phyloP scores from a whole-genome alignment of 2,888 invertebrate genomes.

The Drosophila pegasa region DNA sequence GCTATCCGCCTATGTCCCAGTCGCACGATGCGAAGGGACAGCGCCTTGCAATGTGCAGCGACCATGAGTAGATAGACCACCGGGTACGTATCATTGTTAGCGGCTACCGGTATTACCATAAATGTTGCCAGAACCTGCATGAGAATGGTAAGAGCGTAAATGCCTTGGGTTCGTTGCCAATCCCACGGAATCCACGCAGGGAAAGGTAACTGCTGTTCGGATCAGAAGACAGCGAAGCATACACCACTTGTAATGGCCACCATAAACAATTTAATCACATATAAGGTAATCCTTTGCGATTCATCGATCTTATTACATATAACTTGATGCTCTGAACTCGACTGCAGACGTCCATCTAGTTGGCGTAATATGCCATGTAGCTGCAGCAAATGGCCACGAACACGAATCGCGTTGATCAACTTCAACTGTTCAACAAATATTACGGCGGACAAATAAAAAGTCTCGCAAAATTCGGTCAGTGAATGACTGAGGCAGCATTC shows the following conservation, averaged over 20 bases:
- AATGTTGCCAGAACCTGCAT: slow-evolving; percentile 45
- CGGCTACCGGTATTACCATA: slow-evolving; percentile 42
- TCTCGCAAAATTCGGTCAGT: slow-evolving; percentile 69
- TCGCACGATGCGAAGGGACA: slow-evolving; percentile 63
- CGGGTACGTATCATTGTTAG: slow-evolving; percentile 74
- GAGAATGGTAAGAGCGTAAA: slow-evolving; percentile 8
- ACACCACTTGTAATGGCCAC: slow-evolving; percentile 24
- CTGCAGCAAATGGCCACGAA: slow-evolving; percentile 51
- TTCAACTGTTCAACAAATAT: slow-evolving; percentile 69
- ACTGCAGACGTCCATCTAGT: slow-evolving; percentile 66
- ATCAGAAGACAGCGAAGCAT: slow-evolving; percentile 4
- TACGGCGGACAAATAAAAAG: slow-evolving; percentile 58
- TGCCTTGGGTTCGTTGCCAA: slow-evolving; percentile 38
- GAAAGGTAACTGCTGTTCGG: slow-evolving; percentile 59
- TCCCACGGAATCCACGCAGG: slow-evolving; percentile 80
- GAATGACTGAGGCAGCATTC: slow-evolving; percentile 55
- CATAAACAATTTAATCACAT: slow-evolving; percentile 26
- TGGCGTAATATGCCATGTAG: slow-evolving; percentile 55
- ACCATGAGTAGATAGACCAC: slow-evolving; percentile 73
- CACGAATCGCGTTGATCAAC: slow-evolving; percentile 54
- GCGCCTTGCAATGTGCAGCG: slow-evolving; percentile 73
- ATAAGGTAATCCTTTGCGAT: slow-evolving; percentile 42
- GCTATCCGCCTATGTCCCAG: slow-evolving; percentile 3
- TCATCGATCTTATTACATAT: slow-evolving; percentile 43
- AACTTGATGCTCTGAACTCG: slow-evolving; percentile 47